phyloP scores from a whole-genome alignment of 35 echinoderm and acorn worm genomes.

The Lytechinus variegatus region DNA sequence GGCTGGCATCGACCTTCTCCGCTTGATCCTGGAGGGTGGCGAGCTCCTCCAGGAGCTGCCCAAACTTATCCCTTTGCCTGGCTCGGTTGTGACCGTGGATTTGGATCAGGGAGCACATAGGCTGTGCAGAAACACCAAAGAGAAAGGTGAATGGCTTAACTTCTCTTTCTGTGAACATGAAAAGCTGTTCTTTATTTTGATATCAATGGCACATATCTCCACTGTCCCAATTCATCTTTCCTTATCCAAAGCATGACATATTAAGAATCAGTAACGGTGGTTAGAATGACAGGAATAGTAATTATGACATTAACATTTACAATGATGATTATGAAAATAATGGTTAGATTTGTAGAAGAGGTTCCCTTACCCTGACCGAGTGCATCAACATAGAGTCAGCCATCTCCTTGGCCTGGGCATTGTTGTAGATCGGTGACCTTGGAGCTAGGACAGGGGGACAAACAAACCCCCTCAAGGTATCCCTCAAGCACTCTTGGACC shows the following conservation, averaged over 20 bases:
- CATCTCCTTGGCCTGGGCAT: slow-evolving; percentile 87
- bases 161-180: too few species aligned
- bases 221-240: too few species aligned
- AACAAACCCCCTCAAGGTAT: slow-evolving; percentile 70
- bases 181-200: too few species aligned
- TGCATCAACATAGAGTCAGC: slow-evolving; percentile 78
- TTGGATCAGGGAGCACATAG: slow-evolving; percentile 86
- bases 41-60: slow-evolving; percentile 86
- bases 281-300: too few species aligned
- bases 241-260: too few species aligned
- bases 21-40: slow-evolving; percentile 90
- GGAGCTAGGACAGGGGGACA: slow-evolving; percentile 68
- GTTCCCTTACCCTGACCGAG: slow-evolving; percentile 77
- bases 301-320: too few species aligned
- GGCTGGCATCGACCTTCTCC: slow-evolving; percentile 88
- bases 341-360: too few species aligned
- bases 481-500: slow-evolving; percentile 80
- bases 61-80: slow-evolving; percentile 92
- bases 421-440: slow-evolving; percentile 79
- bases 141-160: too few species aligned
- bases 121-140: slow-evolving; percentile 43
- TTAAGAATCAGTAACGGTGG: too few species aligned
- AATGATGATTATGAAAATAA: too few species aligned
- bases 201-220: too few species aligned
- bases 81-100: slow-evolving; percentile 94